phyloP scores from a whole-genome alignment of 2,888 invertebrate species.

The Ischnus inquisitorius region DNA sequence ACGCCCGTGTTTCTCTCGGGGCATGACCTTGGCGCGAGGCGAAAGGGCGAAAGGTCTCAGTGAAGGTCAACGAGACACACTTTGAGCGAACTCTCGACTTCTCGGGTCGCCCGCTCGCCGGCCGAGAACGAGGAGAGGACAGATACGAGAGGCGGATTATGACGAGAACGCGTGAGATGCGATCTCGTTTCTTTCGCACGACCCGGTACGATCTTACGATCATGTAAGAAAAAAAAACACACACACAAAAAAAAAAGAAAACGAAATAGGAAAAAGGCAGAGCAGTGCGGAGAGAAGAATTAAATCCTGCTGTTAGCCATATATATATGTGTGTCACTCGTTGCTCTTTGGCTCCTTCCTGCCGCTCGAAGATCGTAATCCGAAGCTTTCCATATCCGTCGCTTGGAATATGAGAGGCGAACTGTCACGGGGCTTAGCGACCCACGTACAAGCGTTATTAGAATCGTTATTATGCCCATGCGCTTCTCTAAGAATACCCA shows the following conservation, averaged over 20 bases:
- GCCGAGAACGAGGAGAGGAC: conserved; percentile 9
- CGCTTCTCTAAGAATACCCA: conserved; percentile 31
- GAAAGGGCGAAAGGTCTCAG: conserved; percentile 41
- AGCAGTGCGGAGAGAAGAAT: conserved; percentile 36
- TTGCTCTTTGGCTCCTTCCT: conserved; percentile 25
- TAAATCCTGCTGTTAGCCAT: conserved; percentile 33
- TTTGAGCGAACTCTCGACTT: conserved; percentile 35
- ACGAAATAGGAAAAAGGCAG: conserved; percentile 22
- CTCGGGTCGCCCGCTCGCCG: background rate
- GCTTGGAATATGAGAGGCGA: conserved; percentile 43
- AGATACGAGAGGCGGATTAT: conserved; percentile 49
- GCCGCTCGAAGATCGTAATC: conserved; percentile 69
- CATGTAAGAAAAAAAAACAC: conserved; percentile 12
- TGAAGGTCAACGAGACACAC: conserved; percentile 35
- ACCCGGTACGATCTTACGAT: conserved; percentile 57
- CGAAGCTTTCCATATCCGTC: conserved; percentile 69
- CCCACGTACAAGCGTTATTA: conserved; percentile 50
- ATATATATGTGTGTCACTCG: conserved; percentile 1
- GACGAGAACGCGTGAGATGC: conserved; percentile 55
- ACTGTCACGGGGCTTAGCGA: conserved; percentile 53
- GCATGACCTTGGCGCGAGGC: background rate
- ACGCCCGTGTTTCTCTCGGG: background rate
- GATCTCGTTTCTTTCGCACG: conserved; percentile 72
- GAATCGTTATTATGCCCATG: conserved; percentile 30
- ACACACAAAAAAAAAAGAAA: conserved; percentile 28